Evolutionary conservation across 2,888 invertebrate genomes (phyloP).

Genomic region (Endomychus coccineus): DNA sequence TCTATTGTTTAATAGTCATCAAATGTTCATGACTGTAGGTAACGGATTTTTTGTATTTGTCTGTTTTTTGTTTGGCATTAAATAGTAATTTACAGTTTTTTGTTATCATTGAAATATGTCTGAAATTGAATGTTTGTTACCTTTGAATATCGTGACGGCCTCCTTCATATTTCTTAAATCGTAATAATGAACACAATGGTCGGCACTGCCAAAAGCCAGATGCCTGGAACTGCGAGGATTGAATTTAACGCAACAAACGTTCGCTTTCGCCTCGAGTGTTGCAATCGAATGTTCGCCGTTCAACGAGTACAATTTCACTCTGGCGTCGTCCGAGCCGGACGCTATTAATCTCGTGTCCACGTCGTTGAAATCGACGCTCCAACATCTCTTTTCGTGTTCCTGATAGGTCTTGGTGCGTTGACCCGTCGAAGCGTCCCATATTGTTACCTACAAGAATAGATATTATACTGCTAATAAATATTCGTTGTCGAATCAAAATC

Average conservation of each 20-base stretch:
- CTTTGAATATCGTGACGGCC: conserved; percentile 71
- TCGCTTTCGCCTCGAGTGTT: conserved; percentile 85
- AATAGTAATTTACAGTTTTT: too few species aligned
- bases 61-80: too few species aligned
- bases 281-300: conserved; percentile 80
- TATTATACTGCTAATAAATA: too few species aligned
- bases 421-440: conserved; percentile 84
- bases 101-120: too few species aligned
- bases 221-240: conserved; percentile 79
- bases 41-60: too few species aligned
- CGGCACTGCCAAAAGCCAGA: conserved; percentile 92
- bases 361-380: conserved; percentile 93
- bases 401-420: conserved; percentile 67
- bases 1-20: too few species aligned
- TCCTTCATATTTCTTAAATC: conserved; percentile 79
- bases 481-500: too few species aligned
- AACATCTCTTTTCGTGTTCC: conserved; percentile 92
- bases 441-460: too few species aligned
- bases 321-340: conserved; percentile 86
- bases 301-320: conserved; percentile 89
- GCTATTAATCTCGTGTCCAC: conserved; percentile 85
- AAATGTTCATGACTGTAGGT: too few species aligned
- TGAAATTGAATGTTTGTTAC: too few species aligned
- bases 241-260: conserved; percentile 92
- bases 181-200: conserved; percentile 94